Percentiles rank a stretch among this genome's conserved stretches.
Evolutionary conservation across 2,113 vertebrate species (phyloP).

Genomic region (Megaptera novaeangliae): DNA sequence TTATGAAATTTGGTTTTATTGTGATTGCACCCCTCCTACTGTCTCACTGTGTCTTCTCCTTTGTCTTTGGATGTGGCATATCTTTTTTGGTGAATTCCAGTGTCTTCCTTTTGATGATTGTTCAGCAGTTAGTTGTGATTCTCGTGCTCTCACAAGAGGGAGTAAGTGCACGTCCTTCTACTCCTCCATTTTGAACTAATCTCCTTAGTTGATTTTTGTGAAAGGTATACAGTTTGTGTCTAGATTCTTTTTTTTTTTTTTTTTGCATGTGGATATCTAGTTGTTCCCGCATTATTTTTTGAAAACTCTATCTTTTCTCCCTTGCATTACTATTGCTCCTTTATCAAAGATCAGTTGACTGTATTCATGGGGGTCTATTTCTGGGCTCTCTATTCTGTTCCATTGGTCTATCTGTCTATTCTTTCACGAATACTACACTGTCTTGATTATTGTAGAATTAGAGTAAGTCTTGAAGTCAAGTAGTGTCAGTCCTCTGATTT

Average conservation of each 20-base stretch:
- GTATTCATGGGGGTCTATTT: neutral
- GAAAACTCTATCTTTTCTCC: neutral
- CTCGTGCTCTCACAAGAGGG: too few species aligned
- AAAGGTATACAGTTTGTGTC: neutral
- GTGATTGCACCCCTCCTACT: too few species aligned
- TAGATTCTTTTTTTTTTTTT: neutral
- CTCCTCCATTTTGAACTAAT: too few species aligned
- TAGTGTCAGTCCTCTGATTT: neutral
- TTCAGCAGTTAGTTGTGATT: too few species aligned
- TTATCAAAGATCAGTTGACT: neutral
- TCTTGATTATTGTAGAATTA: neutral
- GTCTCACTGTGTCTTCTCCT: too few species aligned
- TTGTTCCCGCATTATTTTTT: neutral
- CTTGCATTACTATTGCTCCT: neutral
- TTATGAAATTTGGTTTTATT: too few species aligned
- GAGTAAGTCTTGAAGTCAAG: neutral
- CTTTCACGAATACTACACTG: neutral
- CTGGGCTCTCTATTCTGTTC: neutral
- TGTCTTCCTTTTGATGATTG: too few species aligned
- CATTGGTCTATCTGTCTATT: neutral
- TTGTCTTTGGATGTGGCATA: too few species aligned
- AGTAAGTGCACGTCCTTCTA: too few species aligned
- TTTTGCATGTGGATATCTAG: neutral
- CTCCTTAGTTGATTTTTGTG: neutral
- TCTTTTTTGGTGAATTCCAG: too few species aligned